A percentile compares a stretch with the other conserved stretches of the same genome.
phyloP scores from a whole-genome alignment of 37 sponge, comb jelly and placozoan species.

The Geodia barretti region DNA sequence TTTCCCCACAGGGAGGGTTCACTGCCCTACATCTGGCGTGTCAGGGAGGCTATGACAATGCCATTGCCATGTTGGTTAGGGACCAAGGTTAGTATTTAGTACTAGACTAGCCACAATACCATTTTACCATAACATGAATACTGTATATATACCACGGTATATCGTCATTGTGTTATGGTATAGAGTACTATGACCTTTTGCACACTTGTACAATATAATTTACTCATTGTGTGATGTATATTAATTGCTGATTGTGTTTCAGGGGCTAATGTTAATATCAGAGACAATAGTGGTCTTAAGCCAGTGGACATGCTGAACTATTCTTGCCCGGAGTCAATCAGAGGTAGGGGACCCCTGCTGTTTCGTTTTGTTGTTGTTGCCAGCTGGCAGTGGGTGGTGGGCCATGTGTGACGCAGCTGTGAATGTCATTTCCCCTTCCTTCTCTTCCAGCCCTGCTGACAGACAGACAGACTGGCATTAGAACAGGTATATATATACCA shows the following conservation, averaged over 20 bases:
- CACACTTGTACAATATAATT: too few relatives aligned
- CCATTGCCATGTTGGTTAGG: slow-evolving; percentile 40
- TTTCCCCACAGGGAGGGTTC: slow-evolving; percentile 43
- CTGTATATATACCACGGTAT: not conserved
- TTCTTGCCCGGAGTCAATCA: slow-evolving; percentile 3
- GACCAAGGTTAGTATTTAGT: slow-evolving; percentile 46
- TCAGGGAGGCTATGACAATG: slow-evolving; percentile 68
- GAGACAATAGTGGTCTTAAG: slow-evolving; percentile 52
- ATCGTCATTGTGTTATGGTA: not conserved
- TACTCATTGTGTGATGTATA: too few relatives aligned
- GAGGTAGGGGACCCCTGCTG: slow-evolving; percentile 25
- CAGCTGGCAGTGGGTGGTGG: not conserved
- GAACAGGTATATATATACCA: not conserved
- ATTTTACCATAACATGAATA: not conserved
- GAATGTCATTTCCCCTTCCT: not conserved
- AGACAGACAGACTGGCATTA: not conserved
- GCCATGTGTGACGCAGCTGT: not conserved
- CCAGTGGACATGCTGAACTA: slow-evolving; percentile 34
- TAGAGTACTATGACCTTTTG: too few relatives aligned
- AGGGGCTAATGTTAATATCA: slow-evolving; percentile 38
- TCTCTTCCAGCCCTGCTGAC: not conserved
- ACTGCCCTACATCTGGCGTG: slow-evolving; percentile 84
- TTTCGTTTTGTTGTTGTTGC: not conserved
- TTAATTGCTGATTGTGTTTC: too few relatives aligned
- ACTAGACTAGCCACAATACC: not conserved